Evolutionary conservation across 2,888 invertebrate species (phyloP), one percentile per base, ranked within the genome.

Genomic region (Callyntrura sp.): DNA sequence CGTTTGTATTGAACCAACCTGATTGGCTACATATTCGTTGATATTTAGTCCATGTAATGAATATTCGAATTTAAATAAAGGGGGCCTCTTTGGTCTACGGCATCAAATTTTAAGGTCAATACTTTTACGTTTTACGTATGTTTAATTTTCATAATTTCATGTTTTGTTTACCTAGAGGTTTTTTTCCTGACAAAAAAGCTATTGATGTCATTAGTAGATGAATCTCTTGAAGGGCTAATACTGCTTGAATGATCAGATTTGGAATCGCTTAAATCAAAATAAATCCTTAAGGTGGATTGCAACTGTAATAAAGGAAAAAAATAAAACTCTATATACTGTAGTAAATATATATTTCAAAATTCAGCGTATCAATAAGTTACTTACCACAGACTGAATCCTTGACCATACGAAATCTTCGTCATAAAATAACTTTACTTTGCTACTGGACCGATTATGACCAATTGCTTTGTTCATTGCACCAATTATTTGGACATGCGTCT

Each of bases 301-400:
- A 98, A 94, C 97, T 98, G 94, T n/a, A 95, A 81, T 79, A 45
- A 20, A 28, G 35, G 9, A 70, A 62, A 62, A 12, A 57, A 90
- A 79, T 76, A 4, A 85, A n/a, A n/a, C n/a, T n/a, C n/a, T n/a
- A n/a, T n/a, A n/a, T 17, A 5, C 35, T 35, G n/a, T 35, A 17
- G 8, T 65, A 28, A 65, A 65, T 14, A 9, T 14, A 5, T 3
- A 5, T 55, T 55, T n/a, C 55, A 78, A 78, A 14, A 51, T 14
- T 85, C 68, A 1, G 78, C 78, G 17, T 8, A 35, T n/a, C 28
- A 20, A 48, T 4, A 17, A 14, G 3, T 12, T 73, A n/a, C 96
- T 95, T 95, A 98, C 98, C 94, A 98, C 98, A 94, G 97, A 96
- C 94, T 98, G 98, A 55, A 98, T 97, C 93, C 98, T 97, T 62